Evolutionary conservation across 2,113 vertebrate genomes (phyloP), one percentile per base, ranked within the genome.

Genomic region (Cygnus buccinator): DNA sequence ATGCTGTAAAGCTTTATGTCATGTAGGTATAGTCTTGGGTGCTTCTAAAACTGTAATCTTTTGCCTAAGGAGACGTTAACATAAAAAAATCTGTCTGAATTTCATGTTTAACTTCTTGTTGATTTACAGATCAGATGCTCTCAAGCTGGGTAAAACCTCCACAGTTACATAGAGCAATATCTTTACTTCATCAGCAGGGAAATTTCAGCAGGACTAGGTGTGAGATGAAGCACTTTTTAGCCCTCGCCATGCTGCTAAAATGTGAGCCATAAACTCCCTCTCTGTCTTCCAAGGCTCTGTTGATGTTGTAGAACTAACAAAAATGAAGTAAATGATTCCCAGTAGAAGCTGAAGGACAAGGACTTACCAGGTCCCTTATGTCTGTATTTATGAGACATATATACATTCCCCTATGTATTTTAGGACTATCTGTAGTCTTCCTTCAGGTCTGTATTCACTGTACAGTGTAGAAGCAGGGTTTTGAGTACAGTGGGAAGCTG

Each of bases 1-100:
- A 70, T 41, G 67, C 70, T 87, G 81, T 55, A 57, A 2, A 11
- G 77, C n/a, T 89, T 89, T 89, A 76, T 94, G 77, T 84, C 66
- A 73, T 26, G 52, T 22, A 84, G 66, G 23, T 48, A 54, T 44
- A 87, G 54, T 70, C 76, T 70, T 77, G 31, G 15, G 55, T 59
- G 55, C 26, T 93, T 71, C 87, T 88, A 92, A 95, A 95, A 90
- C 23, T 59, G 44, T 71, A 55, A 78, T 80, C 43, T 74, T 26
- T 80, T 72, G 31, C 44, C 76, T 72, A 84, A 75, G 57, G 57
- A 44, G 52, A 93, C 96, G 77, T 57, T 65, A 90, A 68, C 0
- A 0, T 55, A 41, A 84, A 93, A 88, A 92, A 54, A 86, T 59
- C 68, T 14, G 21, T 29, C 41, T 31, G 61, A 58, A 84, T 81